phyloP scores from a whole-genome alignment of 2,797 vertebrate genomes.

The Darevskia mixta region DNA sequence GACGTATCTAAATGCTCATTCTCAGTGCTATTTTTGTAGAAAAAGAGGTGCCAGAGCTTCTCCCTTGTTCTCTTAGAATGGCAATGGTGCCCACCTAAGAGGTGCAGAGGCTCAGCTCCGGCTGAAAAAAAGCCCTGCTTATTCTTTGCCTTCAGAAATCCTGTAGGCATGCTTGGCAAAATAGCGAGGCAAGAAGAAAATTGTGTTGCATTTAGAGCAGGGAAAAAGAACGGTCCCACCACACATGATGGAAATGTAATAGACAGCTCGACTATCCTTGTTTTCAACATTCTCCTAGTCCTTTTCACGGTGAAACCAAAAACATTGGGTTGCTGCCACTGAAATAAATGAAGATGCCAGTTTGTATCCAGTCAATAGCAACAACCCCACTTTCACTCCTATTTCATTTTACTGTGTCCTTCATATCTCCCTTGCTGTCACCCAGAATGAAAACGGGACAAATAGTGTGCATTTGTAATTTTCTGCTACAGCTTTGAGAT shows the following conservation, averaged over 20 bases:
- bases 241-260: conserved; percentile 30
- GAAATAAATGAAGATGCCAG: conserved; percentile 67
- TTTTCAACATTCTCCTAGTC: conserved; percentile 41
- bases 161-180: conserved; percentile 16
- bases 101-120: too few relatives aligned
- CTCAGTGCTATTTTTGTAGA: too few relatives aligned
- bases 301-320: conserved; percentile 48
- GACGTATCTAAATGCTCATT: too few relatives aligned
- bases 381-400: conserved; percentile 40
- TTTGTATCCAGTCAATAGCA: conserved; percentile 48
- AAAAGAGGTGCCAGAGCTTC: too few relatives aligned
- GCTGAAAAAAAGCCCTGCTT: too few relatives aligned
- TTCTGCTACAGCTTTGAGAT: conserved; percentile 39
- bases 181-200: conserved; percentile 9
- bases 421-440: conserved; percentile 54
- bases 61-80: too few relatives aligned
- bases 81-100: too few relatives aligned
- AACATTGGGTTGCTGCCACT: conserved; percentile 43
- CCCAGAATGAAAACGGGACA: conserved; percentile 47
- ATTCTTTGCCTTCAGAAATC: too few relatives aligned
- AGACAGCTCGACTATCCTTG: conserved; percentile 13
- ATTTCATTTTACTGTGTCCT: conserved; percentile 58
- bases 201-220: conserved; percentile 21
- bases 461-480: conserved; percentile 34
- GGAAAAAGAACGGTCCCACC: conserved; percentile 25